Evolutionary conservation across 2,797 vertebrate genomes (phyloP).

Genomic region (Sebastes paucispinis): DNA sequence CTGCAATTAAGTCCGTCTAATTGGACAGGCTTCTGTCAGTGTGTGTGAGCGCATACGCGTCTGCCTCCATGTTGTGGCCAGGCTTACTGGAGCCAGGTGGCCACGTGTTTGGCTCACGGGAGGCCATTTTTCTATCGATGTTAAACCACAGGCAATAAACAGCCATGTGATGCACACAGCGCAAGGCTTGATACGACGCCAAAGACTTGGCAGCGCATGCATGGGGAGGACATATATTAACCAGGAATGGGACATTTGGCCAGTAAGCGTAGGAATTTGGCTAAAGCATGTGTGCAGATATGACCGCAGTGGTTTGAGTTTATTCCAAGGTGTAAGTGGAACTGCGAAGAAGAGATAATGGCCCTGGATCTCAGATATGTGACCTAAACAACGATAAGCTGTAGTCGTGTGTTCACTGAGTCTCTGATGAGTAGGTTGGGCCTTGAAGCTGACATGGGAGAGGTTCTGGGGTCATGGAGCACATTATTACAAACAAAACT

Average conservation of each 20-base stretch:
- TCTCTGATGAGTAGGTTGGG: conserved; percentile 34
- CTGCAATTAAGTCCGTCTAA: conserved; percentile 68
- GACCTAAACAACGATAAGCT: background rate
- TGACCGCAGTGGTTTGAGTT: conserved; percentile 24
- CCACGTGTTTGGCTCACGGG: conserved; percentile 67
- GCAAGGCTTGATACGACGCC: conserved; percentile 24
- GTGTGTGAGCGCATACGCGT: conserved; percentile 28
- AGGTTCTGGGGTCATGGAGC: background rate
- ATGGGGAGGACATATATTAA: conserved; percentile 39
- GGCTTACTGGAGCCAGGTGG: conserved; percentile 73
- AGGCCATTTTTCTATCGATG: conserved; percentile 55
- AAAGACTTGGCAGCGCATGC: conserved; percentile 39
- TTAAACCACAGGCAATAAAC: conserved; percentile 62
- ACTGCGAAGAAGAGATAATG: conserved; percentile 16
- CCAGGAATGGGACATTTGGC: conserved; percentile 45
- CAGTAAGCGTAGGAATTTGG: conserved; percentile 14
- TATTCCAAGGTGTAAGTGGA: conserved; percentile 36
- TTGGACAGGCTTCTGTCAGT: conserved; percentile 64
- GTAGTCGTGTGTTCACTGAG: conserved; percentile 5
- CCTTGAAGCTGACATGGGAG: conserved; percentile 22
- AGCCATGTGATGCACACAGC: conserved; percentile 51
- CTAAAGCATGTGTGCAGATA: conserved; percentile 17
- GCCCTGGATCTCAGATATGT: conserved; percentile 1
- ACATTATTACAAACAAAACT: conserved; percentile 12
- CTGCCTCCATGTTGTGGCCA: conserved; percentile 45